Base-by-base conservation (phyloP, 2,113 vertebrate genomes). In the Cyanistes caeruleus region DNA sequence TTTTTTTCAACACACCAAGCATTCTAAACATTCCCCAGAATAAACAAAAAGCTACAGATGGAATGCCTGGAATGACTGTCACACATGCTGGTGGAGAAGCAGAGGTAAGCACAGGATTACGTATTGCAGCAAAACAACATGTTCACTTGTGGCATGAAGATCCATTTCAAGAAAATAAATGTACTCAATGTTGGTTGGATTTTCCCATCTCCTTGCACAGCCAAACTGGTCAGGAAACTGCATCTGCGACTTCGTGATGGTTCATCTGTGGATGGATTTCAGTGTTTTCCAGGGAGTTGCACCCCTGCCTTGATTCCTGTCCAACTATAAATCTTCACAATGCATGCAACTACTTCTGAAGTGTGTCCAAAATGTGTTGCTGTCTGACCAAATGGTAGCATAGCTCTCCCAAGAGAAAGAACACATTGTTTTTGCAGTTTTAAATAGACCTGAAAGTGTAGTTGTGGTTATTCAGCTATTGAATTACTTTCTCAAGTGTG, bases 61-160 rank as follows among this genome's bases (percentile, higher is more conserved):
- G 89, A 92, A 91, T 94, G 87, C 79, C 74, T 94, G 97, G 96
- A 95, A 95, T 95, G 93, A 77, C 37, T 95, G 77, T 90, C 31
- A 16, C 79, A 72, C 21, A 62, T 81, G 73, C 73, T 87, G 77
- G 19, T 79, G 41, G 33, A 85, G 77, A 35, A 89, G 24, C 51
- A 51, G 91, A 90, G 46, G 39, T 87, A 70, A 89, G 73, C 63
- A 9, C 35, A 49, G 33, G 65, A n/a, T 68, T 85, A 43, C 1
- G 3, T 59, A 59, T 30, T 82, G 52, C 51, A 79, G n/a, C 31
- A 64, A 51, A 68, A 70, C 44, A 53, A 20, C 23, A 4, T 0
- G 0, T 37, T 76, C 8, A 3, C 52, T 83, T 68, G 6, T 30
- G 15, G 77, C 41, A 35, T 19, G 43, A 89, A 69, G 33, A 80